Evolutionary conservation across 2,797 vertebrate genomes (phyloP).

Genomic region (Prunella strophiata): DNA sequence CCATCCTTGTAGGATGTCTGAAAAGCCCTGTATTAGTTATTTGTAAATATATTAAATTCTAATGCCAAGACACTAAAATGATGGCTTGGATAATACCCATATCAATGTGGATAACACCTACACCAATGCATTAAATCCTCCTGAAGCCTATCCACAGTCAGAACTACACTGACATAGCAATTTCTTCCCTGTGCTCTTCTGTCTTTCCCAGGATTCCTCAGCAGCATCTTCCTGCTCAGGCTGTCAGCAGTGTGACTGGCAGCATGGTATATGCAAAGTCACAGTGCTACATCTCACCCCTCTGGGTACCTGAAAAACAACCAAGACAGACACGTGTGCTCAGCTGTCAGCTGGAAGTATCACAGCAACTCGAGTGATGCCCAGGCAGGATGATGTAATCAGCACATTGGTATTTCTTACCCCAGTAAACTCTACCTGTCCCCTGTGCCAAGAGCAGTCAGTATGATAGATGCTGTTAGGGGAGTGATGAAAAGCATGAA

Average conservation of each 20-base stretch:
- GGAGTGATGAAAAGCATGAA: slow-evolving; percentile 2
- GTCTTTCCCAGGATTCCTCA: background rate
- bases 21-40: background rate
- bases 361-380: background rate
- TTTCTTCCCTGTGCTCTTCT: background rate
- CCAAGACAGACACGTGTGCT: background rate
- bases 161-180: background rate
- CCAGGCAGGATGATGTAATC: background rate
- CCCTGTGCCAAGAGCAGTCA: background rate
- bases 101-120: background rate
- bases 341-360: background rate
- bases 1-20: background rate
- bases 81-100: background rate
- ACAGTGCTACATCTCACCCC: background rate
- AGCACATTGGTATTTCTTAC: background rate
- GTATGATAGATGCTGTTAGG: background rate
- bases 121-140: background rate
- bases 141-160: background rate
- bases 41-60: background rate
- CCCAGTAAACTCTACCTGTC: background rate
- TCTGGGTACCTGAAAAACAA: background rate
- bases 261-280: background rate
- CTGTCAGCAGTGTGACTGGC: background rate
- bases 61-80: background rate
- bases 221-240: background rate